Evolutionary conservation across 2,113 vertebrate genomes (phyloP).

Genomic region (Pachycephala philippinensis): DNA sequence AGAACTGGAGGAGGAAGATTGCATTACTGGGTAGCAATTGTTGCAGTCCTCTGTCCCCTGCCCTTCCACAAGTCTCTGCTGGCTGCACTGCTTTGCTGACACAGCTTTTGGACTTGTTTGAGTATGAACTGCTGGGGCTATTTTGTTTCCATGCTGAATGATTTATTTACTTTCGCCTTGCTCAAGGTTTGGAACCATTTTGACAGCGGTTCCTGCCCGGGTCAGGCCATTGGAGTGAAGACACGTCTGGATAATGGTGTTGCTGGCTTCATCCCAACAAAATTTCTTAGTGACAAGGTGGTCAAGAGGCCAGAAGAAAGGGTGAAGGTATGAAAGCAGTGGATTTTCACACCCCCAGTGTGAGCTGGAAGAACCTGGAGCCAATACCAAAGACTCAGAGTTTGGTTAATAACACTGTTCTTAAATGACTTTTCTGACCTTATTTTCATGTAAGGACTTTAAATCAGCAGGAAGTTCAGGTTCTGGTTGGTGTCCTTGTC

Average conservation of each 20-base stretch:
- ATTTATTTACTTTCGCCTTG: background rate
- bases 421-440: background rate
- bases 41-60: background rate
- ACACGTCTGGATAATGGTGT: constrained; percentile 93
- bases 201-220: constrained; percentile 96
- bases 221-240: constrained; percentile 96
- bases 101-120: background rate
- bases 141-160: background rate
- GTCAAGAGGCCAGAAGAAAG: constrained; percentile 97
- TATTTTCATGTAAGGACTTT: background rate
- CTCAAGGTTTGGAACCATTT: constrained; percentile 98
- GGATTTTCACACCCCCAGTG: background rate
- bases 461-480: background rate
- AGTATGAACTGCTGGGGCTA: background rate
- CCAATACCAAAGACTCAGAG: background rate
- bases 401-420: background rate
- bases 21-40: background rate
- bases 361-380: background rate
- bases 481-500: constrained; percentile 11
- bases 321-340: constrained; percentile 83
- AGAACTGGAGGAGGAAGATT: background rate
- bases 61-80: background rate
- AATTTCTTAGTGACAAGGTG: constrained; percentile 96
- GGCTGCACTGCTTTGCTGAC: background rate
- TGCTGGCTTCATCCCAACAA: constrained; percentile 96